A percentile compares a stretch with the other conserved stretches of the same genome.
Evolutionary conservation across 2,113 vertebrate genomes (phyloP).

Genomic region (Gobio gobio): DNA sequence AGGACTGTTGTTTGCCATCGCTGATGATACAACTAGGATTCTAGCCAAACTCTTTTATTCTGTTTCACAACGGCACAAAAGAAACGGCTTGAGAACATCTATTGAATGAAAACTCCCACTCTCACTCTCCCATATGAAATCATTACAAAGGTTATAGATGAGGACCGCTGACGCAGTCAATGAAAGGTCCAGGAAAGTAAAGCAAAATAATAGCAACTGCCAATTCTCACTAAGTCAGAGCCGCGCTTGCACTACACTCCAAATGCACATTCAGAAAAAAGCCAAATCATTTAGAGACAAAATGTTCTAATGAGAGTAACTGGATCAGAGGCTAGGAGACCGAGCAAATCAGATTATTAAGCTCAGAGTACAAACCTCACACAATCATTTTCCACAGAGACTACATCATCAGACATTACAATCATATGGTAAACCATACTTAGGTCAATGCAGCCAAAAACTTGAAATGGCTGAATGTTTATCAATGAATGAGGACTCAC

Average conservation of each 20-base stretch:
- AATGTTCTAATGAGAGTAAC: constrained; percentile 11
- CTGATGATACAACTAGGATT: constrained; percentile 36
- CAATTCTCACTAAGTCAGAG: not conserved
- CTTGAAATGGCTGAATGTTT: not conserved
- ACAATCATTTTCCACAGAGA: constrained; percentile 4
- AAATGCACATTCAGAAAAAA: not conserved
- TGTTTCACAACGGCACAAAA: constrained; percentile 5
- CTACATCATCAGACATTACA: not conserved
- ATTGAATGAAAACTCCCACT: constrained; percentile 32
- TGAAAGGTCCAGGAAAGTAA: constrained; percentile 9
- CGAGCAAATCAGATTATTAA: constrained; percentile 10
- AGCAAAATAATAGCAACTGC: constrained; percentile 5
- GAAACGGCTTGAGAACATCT: constrained; percentile 18
- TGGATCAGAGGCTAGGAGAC: constrained; percentile 9
- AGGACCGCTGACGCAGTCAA: not conserved
- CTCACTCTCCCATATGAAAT: constrained; percentile 23
- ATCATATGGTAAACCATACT: not conserved
- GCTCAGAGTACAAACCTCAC: constrained; percentile 18
- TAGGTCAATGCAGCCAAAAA: not conserved
- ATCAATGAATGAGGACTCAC: not conserved
- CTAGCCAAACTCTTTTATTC: constrained; percentile 20
- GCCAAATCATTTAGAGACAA: constrained; percentile 8
- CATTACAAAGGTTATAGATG: constrained; percentile 23
- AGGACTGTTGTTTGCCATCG: constrained; percentile 26
- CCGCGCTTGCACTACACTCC: not conserved